phyloP scores from a whole-genome alignment of 2,888 invertebrate species.

The Drepana falcataria region DNA sequence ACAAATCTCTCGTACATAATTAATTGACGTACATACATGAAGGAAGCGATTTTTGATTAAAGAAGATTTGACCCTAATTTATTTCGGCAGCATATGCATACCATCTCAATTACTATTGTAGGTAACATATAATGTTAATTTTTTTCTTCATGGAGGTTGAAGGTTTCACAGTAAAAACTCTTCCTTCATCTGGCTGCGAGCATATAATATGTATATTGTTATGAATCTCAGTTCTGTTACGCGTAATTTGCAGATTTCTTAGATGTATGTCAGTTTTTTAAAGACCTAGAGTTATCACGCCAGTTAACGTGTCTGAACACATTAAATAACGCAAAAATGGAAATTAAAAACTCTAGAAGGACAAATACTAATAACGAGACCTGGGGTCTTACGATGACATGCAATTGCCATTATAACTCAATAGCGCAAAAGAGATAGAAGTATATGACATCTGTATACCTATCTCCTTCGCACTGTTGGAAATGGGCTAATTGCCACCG shows the following conservation, averaged over 20 bases:
- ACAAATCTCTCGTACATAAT: too few species aligned
- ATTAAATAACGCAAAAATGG: not conserved
- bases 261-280: constrained; percentile 19
- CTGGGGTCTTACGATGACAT: not conserved
- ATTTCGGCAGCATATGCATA: not conserved
- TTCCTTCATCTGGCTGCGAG: constrained; percentile 39
- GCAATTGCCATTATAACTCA: too few species aligned
- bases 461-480: too few species aligned
- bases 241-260: constrained; percentile 22
- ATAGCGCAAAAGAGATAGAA: too few species aligned
- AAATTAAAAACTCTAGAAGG: not conserved
- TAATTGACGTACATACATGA: not conserved
- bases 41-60: not conserved
- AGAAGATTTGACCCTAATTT: not conserved
- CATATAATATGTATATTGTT: constrained; percentile 6
- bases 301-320: not conserved
- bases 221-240: constrained; percentile 33
- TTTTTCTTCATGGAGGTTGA: constrained; percentile 27
- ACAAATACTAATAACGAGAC: not conserved
- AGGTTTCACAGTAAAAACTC: constrained; percentile 55
- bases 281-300: constrained; percentile 5
- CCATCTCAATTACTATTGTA: not conserved
- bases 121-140: not conserved
- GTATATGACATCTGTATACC: too few species aligned
- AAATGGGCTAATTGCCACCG: too few species aligned